phyloP scores from a whole-genome alignment of 2,797 vertebrate genomes.

The Prionace glauca region DNA sequence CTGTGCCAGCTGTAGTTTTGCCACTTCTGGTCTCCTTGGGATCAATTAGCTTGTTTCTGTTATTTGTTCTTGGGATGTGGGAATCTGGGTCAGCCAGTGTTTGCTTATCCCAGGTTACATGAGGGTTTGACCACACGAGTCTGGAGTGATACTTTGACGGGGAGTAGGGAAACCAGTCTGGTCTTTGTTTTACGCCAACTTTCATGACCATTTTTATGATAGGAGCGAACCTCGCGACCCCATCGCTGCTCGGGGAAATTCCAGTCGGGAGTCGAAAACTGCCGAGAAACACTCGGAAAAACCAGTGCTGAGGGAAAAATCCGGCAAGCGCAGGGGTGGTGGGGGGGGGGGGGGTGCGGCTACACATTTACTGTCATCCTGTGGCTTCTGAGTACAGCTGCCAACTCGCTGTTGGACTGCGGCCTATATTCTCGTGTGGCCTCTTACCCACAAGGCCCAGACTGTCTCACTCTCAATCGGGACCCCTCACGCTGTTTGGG shows the following conservation, averaged over 20 bases:
- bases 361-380: neutral
- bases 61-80: constrained; percentile 16
- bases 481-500: neutral
- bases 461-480: neutral
- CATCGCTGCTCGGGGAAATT: neutral
- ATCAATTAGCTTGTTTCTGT: neutral
- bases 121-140: neutral
- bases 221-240: neutral
- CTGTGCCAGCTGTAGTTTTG: neutral
- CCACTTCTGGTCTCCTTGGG: neutral
- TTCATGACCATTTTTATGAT: neutral
- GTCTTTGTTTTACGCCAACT: neutral
- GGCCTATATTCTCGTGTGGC: neutral
- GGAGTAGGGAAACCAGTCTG: neutral
- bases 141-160: neutral
- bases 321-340: neutral
- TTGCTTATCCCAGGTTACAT: neutral
- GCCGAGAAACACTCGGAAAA: neutral
- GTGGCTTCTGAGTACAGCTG: neutral
- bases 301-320: neutral
- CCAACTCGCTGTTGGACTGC: neutral
- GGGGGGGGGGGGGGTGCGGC: neutral
- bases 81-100: neutral
- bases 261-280: too few relatives aligned
- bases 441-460: neutral